phyloP scores from a whole-genome alignment of 2,113 vertebrate species.

The Percina caprodes region DNA sequence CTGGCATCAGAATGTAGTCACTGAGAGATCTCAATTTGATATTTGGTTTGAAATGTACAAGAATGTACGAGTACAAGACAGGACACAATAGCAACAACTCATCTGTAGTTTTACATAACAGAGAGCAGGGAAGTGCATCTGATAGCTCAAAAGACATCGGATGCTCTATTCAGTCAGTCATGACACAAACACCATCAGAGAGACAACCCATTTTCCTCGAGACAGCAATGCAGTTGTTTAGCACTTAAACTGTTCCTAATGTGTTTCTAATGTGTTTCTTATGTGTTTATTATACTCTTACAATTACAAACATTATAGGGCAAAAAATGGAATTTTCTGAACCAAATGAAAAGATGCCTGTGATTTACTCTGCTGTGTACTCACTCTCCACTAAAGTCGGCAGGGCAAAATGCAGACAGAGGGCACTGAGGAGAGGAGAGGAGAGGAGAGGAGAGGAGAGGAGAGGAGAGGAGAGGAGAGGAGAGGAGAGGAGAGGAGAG shows the following conservation, averaged over 20 bases:
- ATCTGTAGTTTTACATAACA: slow-evolving; percentile 21
- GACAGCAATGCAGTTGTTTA: slow-evolving; percentile 40
- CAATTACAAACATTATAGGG: slow-evolving; percentile 37
- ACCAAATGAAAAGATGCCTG: slow-evolving; percentile 37
- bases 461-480: neutral
- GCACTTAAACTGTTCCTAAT: slow-evolving; percentile 13
- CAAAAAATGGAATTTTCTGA: slow-evolving; percentile 16
- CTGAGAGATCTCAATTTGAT: neutral
- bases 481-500: too few relatives aligned
- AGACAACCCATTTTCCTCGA: slow-evolving; percentile 55
- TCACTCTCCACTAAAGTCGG: slow-evolving; percentile 8
- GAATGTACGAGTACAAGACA: neutral
- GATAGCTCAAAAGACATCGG: slow-evolving; percentile 20
- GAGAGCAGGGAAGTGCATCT: slow-evolving; percentile 18
- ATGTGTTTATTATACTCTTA: slow-evolving; percentile 23
- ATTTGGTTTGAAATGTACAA: slow-evolving; percentile 16
- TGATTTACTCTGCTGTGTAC: slow-evolving; percentile 6
- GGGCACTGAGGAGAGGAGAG: neutral
- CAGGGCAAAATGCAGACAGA: slow-evolving; percentile 11
- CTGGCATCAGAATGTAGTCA: neutral
- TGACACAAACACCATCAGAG: slow-evolving; percentile 28
- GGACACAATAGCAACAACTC: neutral
- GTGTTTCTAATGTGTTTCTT: neutral
- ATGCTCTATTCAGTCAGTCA: slow-evolving; percentile 27
- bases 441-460: neutral